Evolutionary conservation across 2,797 vertebrate species (phyloP).

Genomic region (Pseudocheirus occidentalis): DNA sequence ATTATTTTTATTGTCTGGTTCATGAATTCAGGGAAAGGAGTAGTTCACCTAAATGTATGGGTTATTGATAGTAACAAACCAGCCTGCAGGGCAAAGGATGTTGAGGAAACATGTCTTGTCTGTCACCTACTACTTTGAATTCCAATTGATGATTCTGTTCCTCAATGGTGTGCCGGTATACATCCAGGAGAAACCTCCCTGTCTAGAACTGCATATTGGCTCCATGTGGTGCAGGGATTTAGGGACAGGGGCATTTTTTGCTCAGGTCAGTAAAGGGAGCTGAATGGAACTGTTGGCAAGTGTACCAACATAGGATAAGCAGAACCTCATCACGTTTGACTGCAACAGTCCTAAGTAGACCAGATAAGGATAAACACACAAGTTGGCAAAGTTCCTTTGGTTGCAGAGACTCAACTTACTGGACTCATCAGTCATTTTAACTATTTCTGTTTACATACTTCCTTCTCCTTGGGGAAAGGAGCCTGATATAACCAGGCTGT

Average conservation of each 20-base stretch:
- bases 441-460: background rate
- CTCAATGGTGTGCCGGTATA: background rate
- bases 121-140: background rate
- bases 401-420: background rate
- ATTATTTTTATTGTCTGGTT: background rate
- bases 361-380: background rate
- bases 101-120: background rate
- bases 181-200: background rate
- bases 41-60: background rate
- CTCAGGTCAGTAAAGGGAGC: background rate
- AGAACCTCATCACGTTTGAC: background rate
- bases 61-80: background rate
- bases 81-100: background rate
- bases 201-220: background rate
- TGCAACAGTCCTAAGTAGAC: background rate
- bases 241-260: background rate
- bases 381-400: background rate
- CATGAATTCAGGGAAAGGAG: background rate
- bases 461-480: background rate
- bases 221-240: background rate
- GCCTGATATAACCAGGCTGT: background rate
- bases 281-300: background rate
- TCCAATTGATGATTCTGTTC: background rate
- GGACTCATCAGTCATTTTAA: background rate
- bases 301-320: background rate